phyloP scores from a whole-genome alignment of 2,113 vertebrate species.

The Centropristis striata region DNA sequence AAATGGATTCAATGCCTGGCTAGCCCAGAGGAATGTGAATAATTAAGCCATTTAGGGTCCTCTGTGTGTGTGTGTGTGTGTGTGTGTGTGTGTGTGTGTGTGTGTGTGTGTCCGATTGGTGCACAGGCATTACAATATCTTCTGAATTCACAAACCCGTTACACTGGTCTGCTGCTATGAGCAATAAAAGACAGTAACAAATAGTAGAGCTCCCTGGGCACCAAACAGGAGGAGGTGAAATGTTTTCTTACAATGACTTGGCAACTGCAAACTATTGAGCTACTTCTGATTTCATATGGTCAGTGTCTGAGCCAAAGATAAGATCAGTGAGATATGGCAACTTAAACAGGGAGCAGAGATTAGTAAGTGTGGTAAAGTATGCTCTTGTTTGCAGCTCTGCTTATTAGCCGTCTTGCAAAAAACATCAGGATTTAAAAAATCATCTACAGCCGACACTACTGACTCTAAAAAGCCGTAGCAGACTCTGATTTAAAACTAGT shows the following conservation, averaged over 20 bases:
- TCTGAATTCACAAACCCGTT: not conserved
- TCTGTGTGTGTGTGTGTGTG: conserved; percentile 30
- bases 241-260: not conserved
- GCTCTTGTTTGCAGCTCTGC: not conserved
- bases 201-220: conserved; percentile 14
- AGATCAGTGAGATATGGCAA: not conserved
- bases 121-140: conserved; percentile 15
- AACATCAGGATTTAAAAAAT: not conserved
- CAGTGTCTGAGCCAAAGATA: not conserved
- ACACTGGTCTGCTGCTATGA: not conserved
- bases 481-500: too few species aligned
- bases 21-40: conserved; percentile 78
- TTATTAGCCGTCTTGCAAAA: too few species aligned
- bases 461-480: too few species aligned
- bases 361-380: not conserved
- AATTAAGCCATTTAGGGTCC: conserved; percentile 71
- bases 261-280: not conserved
- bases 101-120: conserved; percentile 35
- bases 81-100: conserved; percentile 34
- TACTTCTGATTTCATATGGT: conserved; percentile 8
- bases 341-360: not conserved
- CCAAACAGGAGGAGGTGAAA: not conserved
- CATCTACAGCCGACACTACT: not conserved
- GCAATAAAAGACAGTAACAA: conserved; percentile 24
- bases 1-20: conserved; percentile 72